Evolutionary conservation across 2,888 invertebrate genomes (phyloP).

Genomic region (Lycocerus yunnanus): DNA sequence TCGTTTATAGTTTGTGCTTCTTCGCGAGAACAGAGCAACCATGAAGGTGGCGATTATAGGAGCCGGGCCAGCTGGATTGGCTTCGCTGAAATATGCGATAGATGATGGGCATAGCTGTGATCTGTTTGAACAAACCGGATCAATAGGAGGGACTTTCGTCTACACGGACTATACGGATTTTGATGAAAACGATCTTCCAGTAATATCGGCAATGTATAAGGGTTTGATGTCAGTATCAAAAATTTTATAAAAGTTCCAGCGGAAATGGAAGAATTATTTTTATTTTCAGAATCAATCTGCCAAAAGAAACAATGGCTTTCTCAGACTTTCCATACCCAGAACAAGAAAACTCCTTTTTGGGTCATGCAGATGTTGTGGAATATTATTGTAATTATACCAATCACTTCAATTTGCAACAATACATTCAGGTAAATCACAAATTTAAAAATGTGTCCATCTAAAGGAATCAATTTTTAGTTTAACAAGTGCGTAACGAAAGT

Average conservation of each 20-base stretch:
- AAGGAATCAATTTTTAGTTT: constrained; percentile 41
- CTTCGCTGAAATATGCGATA: constrained; percentile 65
- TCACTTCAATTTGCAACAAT: constrained; percentile 63
- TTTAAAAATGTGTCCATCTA: not conserved
- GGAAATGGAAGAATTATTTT: not conserved
- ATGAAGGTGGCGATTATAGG: constrained; percentile 70
- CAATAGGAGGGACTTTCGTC: constrained; percentile 83
- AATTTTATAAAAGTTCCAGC: not conserved
- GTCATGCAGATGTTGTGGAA: constrained; percentile 67
- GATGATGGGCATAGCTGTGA: constrained; percentile 59
- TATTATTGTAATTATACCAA: constrained; percentile 72
- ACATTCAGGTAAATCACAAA: constrained; percentile 64
- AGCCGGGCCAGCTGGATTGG: constrained; percentile 76
- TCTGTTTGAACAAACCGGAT: constrained; percentile 70
- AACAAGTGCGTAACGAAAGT: constrained; percentile 42
- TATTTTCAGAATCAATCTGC: constrained; percentile 69
- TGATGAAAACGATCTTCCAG: constrained; percentile 69
- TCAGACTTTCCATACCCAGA: constrained; percentile 69
- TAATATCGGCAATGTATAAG: constrained; percentile 82
- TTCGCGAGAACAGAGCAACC: not conserved
- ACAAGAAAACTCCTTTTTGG: constrained; percentile 66
- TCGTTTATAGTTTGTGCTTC: too few species aligned
- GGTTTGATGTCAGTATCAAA: constrained; percentile 63
- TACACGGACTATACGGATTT: constrained; percentile 68
- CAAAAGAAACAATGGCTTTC: constrained; percentile 81